Conservation (phyloP, 2,113 vertebrate species). For the Silurus glanis region DNA sequence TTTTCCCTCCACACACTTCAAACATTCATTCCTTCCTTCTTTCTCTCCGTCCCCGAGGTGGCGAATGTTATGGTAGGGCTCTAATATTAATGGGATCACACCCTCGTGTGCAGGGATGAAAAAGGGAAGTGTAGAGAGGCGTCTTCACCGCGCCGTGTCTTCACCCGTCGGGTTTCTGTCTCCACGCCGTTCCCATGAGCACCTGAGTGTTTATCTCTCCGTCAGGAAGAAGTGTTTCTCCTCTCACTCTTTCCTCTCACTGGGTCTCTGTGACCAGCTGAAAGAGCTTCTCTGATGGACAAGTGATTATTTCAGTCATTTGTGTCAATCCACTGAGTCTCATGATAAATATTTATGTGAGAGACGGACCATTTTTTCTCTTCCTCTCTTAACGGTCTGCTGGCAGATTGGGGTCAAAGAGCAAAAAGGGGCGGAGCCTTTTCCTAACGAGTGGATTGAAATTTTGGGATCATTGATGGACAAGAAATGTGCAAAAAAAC, state of each 20-base stretch:
- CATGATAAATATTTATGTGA: slow-evolving; percentile 50
- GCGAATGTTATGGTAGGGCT: background rate
- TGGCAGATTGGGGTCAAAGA: slow-evolving; percentile 17
- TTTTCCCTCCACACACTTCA: background rate
- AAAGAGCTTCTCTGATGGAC: slow-evolving; percentile 35
- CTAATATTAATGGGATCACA: slow-evolving; percentile 31
- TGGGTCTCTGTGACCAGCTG: background rate
- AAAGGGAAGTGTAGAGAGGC: background rate
- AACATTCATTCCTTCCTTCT: background rate
- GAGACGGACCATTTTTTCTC: background rate
- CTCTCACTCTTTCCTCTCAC: background rate
- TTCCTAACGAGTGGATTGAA: background rate
- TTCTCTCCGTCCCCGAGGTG: background rate
- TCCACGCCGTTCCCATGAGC: slow-evolving; percentile 34
- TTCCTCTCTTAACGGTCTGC: background rate
- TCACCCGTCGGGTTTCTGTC: too few species aligned
- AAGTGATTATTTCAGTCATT: slow-evolving; percentile 52
- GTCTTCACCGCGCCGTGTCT: too few species aligned
- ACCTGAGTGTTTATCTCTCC: slow-evolving; percentile 47
- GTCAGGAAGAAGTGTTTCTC: slow-evolving; percentile 49
- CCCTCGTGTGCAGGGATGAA: background rate
- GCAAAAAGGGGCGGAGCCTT: background rate
- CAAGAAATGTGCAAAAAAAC: background rate
- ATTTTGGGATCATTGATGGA: background rate
- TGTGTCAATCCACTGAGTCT: slow-evolving; percentile 35